Evolutionary conservation across 2,888 invertebrate genomes (phyloP).

Genomic region (Synanthedon myopaeformis): DNA sequence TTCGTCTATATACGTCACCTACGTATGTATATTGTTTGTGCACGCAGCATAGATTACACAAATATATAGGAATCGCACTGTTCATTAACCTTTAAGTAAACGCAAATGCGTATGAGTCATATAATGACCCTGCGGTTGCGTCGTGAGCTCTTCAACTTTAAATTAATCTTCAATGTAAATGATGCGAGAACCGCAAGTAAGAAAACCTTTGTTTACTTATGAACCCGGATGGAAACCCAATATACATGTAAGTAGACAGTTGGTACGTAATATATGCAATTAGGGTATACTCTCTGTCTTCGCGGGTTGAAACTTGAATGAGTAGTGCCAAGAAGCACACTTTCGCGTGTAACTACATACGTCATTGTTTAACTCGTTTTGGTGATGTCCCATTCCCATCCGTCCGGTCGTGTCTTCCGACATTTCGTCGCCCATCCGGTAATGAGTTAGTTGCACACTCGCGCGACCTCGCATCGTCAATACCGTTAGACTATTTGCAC

Average conservation of each 20-base stretch:
- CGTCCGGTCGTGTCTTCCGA: slow-evolving; percentile 4
- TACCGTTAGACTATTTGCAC: slow-evolving; percentile 48
- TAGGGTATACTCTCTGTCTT: background rate
- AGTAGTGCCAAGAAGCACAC: no score
- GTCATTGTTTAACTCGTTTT: slow-evolving; percentile 27
- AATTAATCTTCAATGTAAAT: slow-evolving; percentile 22
- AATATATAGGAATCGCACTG: slow-evolving; percentile 2
- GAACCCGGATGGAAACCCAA: background rate
- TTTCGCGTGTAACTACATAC: slow-evolving; percentile 15
- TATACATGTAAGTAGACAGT: background rate
- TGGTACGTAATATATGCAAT: background rate
- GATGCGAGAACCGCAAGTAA: slow-evolving; percentile 8
- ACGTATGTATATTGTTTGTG: background rate
- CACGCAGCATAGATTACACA: background rate
- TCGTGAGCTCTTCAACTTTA: slow-evolving; percentile 21
- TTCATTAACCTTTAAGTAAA: slow-evolving; percentile 7
- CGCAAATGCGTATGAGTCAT: slow-evolving; percentile 6
- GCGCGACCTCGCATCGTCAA: slow-evolving; percentile 16
- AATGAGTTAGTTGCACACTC: slow-evolving; percentile 13
- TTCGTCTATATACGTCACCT: no score
- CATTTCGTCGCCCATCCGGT: slow-evolving; percentile 17
- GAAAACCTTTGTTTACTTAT: background rate
- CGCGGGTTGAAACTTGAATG: background rate
- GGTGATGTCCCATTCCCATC: slow-evolving; percentile 21
- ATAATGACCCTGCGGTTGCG: slow-evolving; percentile 9